These are phyloP conservation scores for Myripristis jacobus DNA, from an alignment of 2,797 vertebrate species.

Conservation along the genomic window DNA sequence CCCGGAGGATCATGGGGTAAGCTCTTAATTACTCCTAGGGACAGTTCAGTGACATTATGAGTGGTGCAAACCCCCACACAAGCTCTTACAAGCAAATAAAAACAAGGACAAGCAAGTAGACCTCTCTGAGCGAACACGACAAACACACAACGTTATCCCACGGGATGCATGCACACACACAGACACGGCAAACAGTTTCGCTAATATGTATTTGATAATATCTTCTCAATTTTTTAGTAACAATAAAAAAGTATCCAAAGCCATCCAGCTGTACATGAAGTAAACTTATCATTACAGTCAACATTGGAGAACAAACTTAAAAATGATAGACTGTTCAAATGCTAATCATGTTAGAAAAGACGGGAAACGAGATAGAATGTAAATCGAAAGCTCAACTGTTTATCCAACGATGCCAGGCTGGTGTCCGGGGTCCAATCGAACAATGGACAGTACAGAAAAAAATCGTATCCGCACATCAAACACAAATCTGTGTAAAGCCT, in stretches of 20 bases:
- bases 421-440: too few relatives aligned
- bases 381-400: too few relatives aligned
- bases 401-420: too few relatives aligned
- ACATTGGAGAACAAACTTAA: too few relatives aligned
- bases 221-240: slow-evolving; percentile 4
- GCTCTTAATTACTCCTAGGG: slow-evolving; percentile 77
- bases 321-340: neutral
- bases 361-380: neutral
- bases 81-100: slow-evolving; percentile 4
- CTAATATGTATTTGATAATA: slow-evolving; percentile 11
- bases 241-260: neutral
- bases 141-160: slow-evolving; percentile 14
- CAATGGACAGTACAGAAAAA: too few relatives aligned
- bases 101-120: slow-evolving; percentile 14
- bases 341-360: neutral
- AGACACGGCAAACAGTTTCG: neutral
- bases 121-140: slow-evolving; percentile 19
- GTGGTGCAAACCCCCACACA: slow-evolving; percentile 53
- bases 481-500: too few relatives aligned
- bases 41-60: slow-evolving; percentile 70
- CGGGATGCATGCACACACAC: neutral
- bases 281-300: too few relatives aligned
- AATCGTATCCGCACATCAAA: too few relatives aligned
- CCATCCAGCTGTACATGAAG: neutral
- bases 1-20: slow-evolving; percentile 70